A percentile compares a stretch with the other conserved stretches of the same genome.
Conservation (phyloP, 2,113 vertebrate species). For the Ptychochromis oligacanthus region DNA sequence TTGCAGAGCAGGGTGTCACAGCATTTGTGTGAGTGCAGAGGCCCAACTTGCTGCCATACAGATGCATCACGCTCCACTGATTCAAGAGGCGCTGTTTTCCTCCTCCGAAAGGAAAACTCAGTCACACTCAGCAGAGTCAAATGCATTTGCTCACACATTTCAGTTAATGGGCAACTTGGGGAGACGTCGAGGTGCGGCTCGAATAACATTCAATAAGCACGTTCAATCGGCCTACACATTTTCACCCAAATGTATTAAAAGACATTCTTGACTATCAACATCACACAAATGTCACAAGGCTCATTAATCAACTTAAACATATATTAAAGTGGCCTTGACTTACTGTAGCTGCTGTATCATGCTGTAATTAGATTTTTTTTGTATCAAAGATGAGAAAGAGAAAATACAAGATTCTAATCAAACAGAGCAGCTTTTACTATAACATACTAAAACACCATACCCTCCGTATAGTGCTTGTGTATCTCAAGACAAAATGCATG, state of each 20-base stretch:
- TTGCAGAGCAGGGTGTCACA: constrained; percentile 73
- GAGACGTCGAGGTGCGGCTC: constrained; percentile 49
- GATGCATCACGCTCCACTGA: constrained; percentile 63
- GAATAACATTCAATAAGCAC: constrained; percentile 68
- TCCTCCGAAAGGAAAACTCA: constrained; percentile 33
- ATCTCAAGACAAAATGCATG: not conserved
- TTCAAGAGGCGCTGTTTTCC: constrained; percentile 47
- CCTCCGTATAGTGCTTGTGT: not conserved
- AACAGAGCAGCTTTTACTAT: constrained; percentile 8
- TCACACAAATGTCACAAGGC: constrained; percentile 70
- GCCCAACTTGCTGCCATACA: constrained; percentile 48
- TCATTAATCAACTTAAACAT: constrained; percentile 65
- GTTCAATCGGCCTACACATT: constrained; percentile 60
- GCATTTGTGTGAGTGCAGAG: constrained; percentile 61
- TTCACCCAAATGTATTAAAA: constrained; percentile 29
- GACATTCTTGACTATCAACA: constrained; percentile 50
- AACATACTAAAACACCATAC: not conserved
- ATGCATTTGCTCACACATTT: constrained; percentile 44
- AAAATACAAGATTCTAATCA: constrained; percentile 36
- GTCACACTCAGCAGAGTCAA: constrained; percentile 28
- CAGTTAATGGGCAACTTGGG: constrained; percentile 64
- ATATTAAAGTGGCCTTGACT: constrained; percentile 62
- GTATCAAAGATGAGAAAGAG: constrained; percentile 33
- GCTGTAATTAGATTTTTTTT: constrained; percentile 54
- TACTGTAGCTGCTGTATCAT: constrained; percentile 52